phyloP scores from a whole-genome alignment of 2,888 invertebrate genomes.

The Aquatica leii region DNA sequence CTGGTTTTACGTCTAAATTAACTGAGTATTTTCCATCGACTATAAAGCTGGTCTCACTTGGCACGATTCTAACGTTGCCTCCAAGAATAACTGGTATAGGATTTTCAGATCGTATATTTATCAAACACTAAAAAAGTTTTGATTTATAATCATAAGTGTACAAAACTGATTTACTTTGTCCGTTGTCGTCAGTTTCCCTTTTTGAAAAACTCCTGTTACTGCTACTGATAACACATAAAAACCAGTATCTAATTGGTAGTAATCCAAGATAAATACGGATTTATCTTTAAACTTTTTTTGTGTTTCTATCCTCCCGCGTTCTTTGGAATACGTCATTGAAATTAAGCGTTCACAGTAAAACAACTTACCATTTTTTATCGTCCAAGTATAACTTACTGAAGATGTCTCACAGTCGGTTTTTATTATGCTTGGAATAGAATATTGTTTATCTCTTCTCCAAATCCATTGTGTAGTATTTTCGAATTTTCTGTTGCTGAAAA shows the following conservation, averaged over 20 bases:
- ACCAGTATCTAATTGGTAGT: conserved; percentile 18
- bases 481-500: conserved; percentile 25
- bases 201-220: conserved; percentile 13
- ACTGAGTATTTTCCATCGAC: conserved; percentile 14
- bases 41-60: conserved; percentile 5
- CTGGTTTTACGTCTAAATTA: conserved; percentile 15
- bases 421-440: neutral
- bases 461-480: conserved; percentile 20
- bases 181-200: neutral
- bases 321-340: neutral
- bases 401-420: conserved; percentile 5
- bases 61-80: conserved; percentile 4
- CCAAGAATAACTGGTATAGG: conserved; percentile 16
- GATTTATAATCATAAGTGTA: neutral
- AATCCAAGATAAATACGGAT: conserved; percentile 5
- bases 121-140: conserved; percentile 20
- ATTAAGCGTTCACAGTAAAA: neutral
- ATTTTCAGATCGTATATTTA: conserved; percentile 21
- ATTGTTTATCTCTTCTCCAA: conserved; percentile 16
- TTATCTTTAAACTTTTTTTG: conserved; percentile 19
- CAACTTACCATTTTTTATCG: neutral
- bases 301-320: neutral
- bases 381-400: conserved; percentile 7
- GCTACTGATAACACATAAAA: conserved; percentile 2
- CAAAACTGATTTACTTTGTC: conserved; percentile 6